Conservation (phyloP, 2,113 vertebrate genomes). For the Muntiacus muntjak region DNA sequence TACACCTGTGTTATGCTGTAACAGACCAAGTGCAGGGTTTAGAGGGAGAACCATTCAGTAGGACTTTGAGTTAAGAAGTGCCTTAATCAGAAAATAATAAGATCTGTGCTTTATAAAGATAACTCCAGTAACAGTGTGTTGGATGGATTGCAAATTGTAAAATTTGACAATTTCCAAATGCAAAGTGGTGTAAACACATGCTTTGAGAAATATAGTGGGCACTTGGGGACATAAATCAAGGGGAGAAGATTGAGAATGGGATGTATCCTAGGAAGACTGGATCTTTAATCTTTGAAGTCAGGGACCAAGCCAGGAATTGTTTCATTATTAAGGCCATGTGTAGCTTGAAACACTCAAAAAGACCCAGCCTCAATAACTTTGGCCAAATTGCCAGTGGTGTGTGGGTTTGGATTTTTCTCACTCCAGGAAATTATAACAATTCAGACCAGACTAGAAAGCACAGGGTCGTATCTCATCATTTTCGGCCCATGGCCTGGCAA, state of each 20-base stretch:
- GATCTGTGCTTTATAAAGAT: background rate
- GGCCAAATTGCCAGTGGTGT: slow-evolving; percentile 30
- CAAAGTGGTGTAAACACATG: background rate
- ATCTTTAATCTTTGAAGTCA: slow-evolving; percentile 54
- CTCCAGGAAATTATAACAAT: slow-evolving; percentile 8
- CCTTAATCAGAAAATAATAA: background rate
- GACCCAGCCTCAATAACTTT: slow-evolving; percentile 23
- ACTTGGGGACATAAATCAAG: background rate
- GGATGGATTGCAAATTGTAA: background rate
- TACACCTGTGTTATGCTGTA: background rate
- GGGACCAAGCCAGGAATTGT: slow-evolving; percentile 50
- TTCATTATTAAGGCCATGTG: slow-evolving; percentile 67
- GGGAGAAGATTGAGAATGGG: background rate
- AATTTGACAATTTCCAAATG: slow-evolving; percentile 39
- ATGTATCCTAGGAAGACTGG: background rate
- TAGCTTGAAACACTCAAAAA: slow-evolving; percentile 34
- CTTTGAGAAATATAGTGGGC: background rate
- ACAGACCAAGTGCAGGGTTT: background rate
- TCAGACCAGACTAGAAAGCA: slow-evolving; percentile 5
- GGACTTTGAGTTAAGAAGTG: background rate
- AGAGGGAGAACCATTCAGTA: background rate
- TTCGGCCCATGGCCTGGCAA: background rate
- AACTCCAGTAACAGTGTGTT: background rate
- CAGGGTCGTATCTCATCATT: background rate
- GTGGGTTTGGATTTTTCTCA: slow-evolving; percentile 46